These are phyloP conservation scores for Cyclargus thomasi DNA, from an alignment of 1,140 invertebrate genomes.

Conservation along the genomic window DNA sequence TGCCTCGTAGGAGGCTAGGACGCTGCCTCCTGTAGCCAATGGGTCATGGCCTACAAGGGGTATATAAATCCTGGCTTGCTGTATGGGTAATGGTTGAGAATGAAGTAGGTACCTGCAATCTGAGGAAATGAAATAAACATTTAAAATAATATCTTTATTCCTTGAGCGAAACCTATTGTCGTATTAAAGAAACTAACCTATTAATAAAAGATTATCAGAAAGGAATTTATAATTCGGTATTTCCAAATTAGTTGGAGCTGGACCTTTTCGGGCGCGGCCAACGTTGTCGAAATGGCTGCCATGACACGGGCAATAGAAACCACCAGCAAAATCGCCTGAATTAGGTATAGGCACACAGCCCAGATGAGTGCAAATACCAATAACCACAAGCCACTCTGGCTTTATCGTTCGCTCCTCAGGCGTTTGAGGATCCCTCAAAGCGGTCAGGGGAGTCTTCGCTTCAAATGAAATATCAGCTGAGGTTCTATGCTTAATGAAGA, in stretches of 20 bases:
- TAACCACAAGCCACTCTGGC: slow-evolving; percentile 87
- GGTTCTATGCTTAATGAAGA: slow-evolving; percentile 87
- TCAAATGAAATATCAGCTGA: slow-evolving; percentile 82
- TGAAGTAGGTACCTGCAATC: no score
- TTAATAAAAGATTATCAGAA: slow-evolving; percentile 43
- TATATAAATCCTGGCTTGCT: no score
- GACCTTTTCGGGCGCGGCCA: slow-evolving; percentile 89
- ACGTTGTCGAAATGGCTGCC: slow-evolving; percentile 93
- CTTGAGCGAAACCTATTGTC: no score
- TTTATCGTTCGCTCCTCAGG: slow-evolving; percentile 79
- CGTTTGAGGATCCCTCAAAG: slow-evolving; percentile 84
- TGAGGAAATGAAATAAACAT: no score
- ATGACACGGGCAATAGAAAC: slow-evolving; percentile 95
- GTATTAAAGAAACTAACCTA: slow-evolving; percentile 52
- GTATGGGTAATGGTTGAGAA: no score
- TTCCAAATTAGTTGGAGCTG: slow-evolving; percentile 89
- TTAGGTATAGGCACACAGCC: slow-evolving; percentile 90
- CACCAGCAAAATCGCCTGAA: slow-evolving; percentile 82
- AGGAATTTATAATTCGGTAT: slow-evolving; percentile 81
- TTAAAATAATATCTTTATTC: no score
- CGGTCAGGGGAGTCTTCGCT: slow-evolving; percentile 76
- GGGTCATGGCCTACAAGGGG: no score
- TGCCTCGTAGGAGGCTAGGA: no score
- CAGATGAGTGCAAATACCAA: slow-evolving; percentile 94
- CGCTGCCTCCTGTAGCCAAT: no score